Evolutionary conservation across 1,140 invertebrate species (phyloP).

Genomic region (Platyscapa corneri): DNA sequence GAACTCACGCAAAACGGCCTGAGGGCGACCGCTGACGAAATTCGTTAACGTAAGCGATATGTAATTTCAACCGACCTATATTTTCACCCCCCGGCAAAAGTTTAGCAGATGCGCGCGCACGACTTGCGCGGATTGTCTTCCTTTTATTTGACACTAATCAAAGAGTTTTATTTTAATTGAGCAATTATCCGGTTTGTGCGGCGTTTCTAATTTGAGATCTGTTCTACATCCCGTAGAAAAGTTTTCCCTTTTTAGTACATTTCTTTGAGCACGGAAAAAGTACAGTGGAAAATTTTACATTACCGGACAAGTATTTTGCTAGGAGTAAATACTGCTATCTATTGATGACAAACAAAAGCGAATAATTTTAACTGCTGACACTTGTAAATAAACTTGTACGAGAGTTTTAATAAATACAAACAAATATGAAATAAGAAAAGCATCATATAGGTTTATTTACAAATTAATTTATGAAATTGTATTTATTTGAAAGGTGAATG

Average conservation of each 20-base stretch:
- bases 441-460: no score
- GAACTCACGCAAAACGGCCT: constrained; percentile 40
- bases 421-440: no score
- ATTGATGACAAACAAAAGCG: no score
- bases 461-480: no score
- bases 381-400: no score
- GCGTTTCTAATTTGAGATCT: not conserved
- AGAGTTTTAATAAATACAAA: no score
- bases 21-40: constrained; percentile 6
- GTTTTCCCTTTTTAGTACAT: not conserved
- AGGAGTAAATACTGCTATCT: not conserved
- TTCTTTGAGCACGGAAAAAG: not conserved
- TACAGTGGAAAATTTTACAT: constrained; percentile 29
- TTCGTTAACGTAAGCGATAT: constrained; percentile 32
- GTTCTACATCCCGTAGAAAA: no score
- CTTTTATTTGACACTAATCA: not conserved
- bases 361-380: no score
- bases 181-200: not conserved
- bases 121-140: not conserved
- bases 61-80: constrained; percentile 44
- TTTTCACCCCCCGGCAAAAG: not conserved
- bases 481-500: no score
- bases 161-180: constrained; percentile 13
- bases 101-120: not conserved
- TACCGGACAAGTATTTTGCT: not conserved